Evolutionary conservation across 2,797 vertebrate species (phyloP).

Genomic region (Peromyscus melanophrys): DNA sequence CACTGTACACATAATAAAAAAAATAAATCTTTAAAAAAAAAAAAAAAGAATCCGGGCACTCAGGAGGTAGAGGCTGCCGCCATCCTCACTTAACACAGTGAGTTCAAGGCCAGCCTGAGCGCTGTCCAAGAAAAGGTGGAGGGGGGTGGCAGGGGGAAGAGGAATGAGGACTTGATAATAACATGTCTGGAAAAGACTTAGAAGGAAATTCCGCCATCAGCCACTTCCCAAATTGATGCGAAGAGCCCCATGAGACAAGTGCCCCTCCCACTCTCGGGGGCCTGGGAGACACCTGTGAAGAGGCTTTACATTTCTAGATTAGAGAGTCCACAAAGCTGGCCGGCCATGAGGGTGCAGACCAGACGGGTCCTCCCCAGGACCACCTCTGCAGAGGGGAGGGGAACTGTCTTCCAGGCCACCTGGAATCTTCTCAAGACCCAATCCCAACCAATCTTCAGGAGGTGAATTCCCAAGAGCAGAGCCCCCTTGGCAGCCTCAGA

Average conservation of each 20-base stretch:
- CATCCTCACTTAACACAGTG: too few species aligned
- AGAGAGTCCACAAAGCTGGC: background rate
- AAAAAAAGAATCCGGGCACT: background rate
- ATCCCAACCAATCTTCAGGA: background rate
- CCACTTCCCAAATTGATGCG: background rate
- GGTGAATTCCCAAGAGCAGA: background rate
- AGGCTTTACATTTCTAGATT: background rate
- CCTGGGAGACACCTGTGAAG: background rate
- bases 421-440: background rate
- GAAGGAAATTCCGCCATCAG: background rate
- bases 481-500: background rate
- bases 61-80: background rate
- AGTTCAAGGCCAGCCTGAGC: background rate
- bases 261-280: background rate
- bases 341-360: too few species aligned
- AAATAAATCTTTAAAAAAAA: too few species aligned
- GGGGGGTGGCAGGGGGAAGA: background rate
- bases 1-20: too few species aligned
- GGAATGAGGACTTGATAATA: background rate
- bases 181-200: background rate
- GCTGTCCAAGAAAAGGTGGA: background rate
- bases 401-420: background rate
- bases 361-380: background rate
- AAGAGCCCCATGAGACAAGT: background rate
- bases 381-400: background rate